Percentiles rank a stretch among this genome's conserved stretches.
Conservation (phyloP, 2,888 invertebrate species). For the Acleris holmiana region DNA sequence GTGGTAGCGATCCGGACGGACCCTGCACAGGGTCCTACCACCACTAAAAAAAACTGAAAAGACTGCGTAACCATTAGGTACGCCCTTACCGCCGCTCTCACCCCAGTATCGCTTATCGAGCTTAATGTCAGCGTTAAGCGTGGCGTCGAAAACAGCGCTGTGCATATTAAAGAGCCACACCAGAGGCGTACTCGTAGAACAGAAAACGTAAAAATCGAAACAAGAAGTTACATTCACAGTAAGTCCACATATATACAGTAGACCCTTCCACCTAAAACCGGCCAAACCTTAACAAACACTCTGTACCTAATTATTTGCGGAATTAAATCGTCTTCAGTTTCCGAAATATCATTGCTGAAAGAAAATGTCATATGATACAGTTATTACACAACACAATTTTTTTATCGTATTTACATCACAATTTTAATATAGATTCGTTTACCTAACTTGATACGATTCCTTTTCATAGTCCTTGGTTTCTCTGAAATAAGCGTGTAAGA, state of each 20-base stretch:
- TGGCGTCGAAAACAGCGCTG: neutral
- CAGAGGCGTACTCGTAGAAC: neutral
- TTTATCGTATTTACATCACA: conserved; percentile 44
- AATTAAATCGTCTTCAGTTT: conserved; percentile 59
- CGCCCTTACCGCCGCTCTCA: no score
- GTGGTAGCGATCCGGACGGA: no score
- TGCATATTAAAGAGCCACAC: neutral
- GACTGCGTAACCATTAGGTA: no score
- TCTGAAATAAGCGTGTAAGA: conserved; percentile 64
- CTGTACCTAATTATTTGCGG: conserved; percentile 75
- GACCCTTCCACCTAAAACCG: conserved; percentile 40
- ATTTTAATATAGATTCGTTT: conserved; percentile 50
- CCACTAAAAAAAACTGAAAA: no score
- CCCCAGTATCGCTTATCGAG: no score
- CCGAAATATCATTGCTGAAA: conserved; percentile 78
- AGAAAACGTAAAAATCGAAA: conserved; percentile 15
- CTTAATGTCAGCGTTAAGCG: neutral
- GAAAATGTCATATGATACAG: conserved; percentile 59
- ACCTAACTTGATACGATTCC: conserved; percentile 69
- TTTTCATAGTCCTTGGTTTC: conserved; percentile 55
- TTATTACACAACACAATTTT: conserved; percentile 47
- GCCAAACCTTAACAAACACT: conserved; percentile 53
- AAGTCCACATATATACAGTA: conserved; percentile 10
- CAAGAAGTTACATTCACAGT: conserved; percentile 28
- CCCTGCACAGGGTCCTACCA: no score